Evolutionary conservation across 2,888 invertebrate genomes (phyloP).

Genomic region (Leptothorax acervorum): DNA sequence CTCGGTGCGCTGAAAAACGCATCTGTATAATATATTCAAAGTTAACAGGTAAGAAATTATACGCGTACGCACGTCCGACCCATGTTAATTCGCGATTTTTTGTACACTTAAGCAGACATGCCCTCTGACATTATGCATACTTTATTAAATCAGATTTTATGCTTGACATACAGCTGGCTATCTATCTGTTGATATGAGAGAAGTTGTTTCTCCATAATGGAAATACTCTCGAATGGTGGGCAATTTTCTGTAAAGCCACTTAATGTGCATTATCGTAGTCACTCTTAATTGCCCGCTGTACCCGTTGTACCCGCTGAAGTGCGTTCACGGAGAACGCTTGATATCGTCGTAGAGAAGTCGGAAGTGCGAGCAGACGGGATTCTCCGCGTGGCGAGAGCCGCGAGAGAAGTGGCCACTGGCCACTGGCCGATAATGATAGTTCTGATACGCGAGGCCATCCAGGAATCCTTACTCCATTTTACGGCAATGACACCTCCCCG

Average conservation of each 20-base stretch:
- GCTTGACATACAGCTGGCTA: conserved; percentile 9
- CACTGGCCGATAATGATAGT: conserved; percentile 41
- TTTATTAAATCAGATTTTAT: conserved; percentile 50
- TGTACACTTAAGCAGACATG: conserved; percentile 32
- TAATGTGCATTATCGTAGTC: conserved; percentile 48
- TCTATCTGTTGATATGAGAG: conserved; percentile 12
- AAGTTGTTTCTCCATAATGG: conserved; percentile 37
- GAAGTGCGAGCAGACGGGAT: conserved; percentile 52
- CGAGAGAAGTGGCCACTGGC: conserved; percentile 39
- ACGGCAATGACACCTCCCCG: conserved; percentile 37
- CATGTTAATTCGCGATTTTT: conserved; percentile 38
- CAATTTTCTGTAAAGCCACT: conserved; percentile 20
- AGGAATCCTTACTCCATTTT: conserved; percentile 21
- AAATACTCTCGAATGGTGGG: conserved; percentile 20
- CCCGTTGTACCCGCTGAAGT: conserved; percentile 3
- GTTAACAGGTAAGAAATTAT: conserved; percentile 35
- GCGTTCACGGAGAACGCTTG: not conserved
- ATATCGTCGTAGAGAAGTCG: conserved; percentile 44
- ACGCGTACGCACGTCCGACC: conserved; percentile 18
- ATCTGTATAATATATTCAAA: not conserved
- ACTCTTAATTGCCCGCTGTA: conserved; percentile 27
- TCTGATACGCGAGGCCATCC: conserved; percentile 14
- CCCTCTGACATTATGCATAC: conserved; percentile 40
- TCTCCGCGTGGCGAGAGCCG: not conserved
- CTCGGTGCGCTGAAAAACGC: not conserved